Base-by-base conservation (phyloP, 2,797 vertebrate genomes). In the Megalops cyprinoides region DNA sequence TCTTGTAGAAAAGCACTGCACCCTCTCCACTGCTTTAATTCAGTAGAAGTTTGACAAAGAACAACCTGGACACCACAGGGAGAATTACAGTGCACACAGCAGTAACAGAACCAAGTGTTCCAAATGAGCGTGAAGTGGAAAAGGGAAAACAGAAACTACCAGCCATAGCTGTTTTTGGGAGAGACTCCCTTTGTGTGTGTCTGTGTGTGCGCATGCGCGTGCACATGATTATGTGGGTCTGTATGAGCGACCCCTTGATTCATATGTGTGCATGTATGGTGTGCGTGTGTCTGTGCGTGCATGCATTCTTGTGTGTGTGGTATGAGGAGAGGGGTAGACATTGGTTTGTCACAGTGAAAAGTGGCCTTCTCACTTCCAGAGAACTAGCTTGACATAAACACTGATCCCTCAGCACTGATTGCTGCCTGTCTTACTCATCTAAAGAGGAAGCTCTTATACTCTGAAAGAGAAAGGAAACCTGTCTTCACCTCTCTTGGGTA, bases 361-460 rank as follows among this genome's bases (percentile, higher is more conserved):
- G n/a, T n/a, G n/a, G 86, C 74, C 79, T 82, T 81, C 81, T 85
- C 83, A 88, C 88, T 91, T 86, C 86, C 83, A 67, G 78, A 87
- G 82, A 89, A 80, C 79, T 84, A 85, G 82, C 87, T 87, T 87
- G 89, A 91, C 89, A 89, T 89, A 90, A 93, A 91, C 85, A 82
- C 81, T 83, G 90, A 88, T 93, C 90, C 58, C 55, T 58, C 5
- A 58, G 5, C n/a, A 12, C 23, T 12, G 55, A 58, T 58, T n/a
- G 55, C 4, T 20, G 5, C 23, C 55, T n/a, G 4, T n/a, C 55
- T 25, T n/a, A n/a, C 23, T 12, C n/a, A 25, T 58, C 1, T 1
- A 20, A 55, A 55, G 53, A 55, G 18, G 53, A 4, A 14, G n/a
- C 53, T 55, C 4, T 55, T 55, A 55, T 4, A 15, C n/a, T n/a